A percentile compares a stretch with the other conserved stretches of the same genome.
These are phyloP conservation scores for Zaprionus ghesquierei DNA, from an alignment of 1,140 invertebrate genomes.

Conservation along the genomic window DNA sequence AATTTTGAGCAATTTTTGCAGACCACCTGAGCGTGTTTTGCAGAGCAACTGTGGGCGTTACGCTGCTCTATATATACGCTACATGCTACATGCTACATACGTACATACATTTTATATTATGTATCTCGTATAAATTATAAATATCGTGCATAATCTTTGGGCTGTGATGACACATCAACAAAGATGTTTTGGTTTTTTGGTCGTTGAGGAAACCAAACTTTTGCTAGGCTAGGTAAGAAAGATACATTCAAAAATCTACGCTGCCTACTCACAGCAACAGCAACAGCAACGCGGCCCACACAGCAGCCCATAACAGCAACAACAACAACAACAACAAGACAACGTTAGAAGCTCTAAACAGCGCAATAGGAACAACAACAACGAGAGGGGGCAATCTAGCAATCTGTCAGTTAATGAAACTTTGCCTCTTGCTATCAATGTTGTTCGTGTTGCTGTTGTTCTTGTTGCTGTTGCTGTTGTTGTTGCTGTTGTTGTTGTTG, in stretches of 20 bases:
- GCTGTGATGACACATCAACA: constrained; percentile 31
- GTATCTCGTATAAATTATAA: not conserved
- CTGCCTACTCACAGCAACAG: constrained; percentile 18
- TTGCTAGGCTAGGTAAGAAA: constrained; percentile 27
- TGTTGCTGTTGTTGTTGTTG: not conserved
- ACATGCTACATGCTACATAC: constrained; percentile 2
- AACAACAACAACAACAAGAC: not conserved
- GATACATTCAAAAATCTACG: constrained; percentile 22
- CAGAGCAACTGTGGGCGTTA: constrained; percentile 16
- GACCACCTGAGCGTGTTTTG: constrained; percentile 11
- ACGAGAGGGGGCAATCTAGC: constrained; percentile 3
- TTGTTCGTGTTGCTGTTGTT: not conserved
- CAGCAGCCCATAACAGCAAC: not conserved
- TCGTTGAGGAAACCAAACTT: not conserved
- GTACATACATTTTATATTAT: not conserved
- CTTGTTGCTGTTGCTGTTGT: not conserved
- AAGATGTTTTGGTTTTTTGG: not conserved
- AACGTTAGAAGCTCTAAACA: not conserved
- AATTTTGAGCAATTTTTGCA: not conserved
- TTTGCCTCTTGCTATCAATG: constrained; percentile 38
- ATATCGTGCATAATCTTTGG: constrained; percentile 25
- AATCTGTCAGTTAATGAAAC: constrained; percentile 37
- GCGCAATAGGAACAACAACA: not conserved
- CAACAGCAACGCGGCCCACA: not conserved
- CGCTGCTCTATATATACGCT: constrained; percentile 6